These are phyloP conservation scores for Phenacoccus solenopsis DNA, from an alignment of 1,140 invertebrate genomes.

Conservation along the genomic window DNA sequence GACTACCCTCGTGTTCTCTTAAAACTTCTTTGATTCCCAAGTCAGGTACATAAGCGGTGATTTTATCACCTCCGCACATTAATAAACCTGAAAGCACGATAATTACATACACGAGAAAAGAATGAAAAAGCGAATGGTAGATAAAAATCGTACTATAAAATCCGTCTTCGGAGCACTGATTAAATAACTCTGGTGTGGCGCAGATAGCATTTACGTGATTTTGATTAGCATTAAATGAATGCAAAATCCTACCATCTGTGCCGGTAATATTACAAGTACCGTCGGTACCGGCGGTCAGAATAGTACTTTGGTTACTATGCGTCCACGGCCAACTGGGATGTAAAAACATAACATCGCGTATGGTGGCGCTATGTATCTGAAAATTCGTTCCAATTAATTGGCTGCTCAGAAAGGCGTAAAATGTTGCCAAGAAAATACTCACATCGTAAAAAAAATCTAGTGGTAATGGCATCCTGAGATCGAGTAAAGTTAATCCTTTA, in stretches of 20 bases:
- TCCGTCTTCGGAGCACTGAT: conserved; percentile 34
- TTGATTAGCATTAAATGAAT: conserved; percentile 37
- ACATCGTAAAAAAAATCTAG: conserved; percentile 41
- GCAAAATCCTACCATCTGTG: conserved; percentile 36
- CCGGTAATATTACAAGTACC: conserved; percentile 38
- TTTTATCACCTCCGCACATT: conserved; percentile 38
- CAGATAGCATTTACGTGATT: conserved; percentile 36
- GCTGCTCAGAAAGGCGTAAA: no score
- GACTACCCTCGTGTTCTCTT: conserved; percentile 35
- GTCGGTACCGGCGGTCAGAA: conserved; percentile 35
- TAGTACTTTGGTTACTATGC: conserved; percentile 29
- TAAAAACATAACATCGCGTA: conserved; percentile 38
- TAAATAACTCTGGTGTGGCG: conserved; percentile 38
- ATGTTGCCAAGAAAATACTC: conserved; percentile 22
- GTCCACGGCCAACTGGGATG: conserved; percentile 39
- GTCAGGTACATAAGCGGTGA: conserved; percentile 39
- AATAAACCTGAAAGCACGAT: conserved; percentile 34
- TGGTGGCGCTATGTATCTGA: conserved; percentile 36
- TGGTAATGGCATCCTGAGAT: conserved; percentile 39
- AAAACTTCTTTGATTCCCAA: conserved; percentile 36
- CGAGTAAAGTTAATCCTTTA: conserved; percentile 39
- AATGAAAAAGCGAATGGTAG: neutral
- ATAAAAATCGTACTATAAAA: conserved; percentile 34
- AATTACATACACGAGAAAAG: neutral
- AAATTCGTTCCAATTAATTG: no score